Evolutionary conservation across 2,888 invertebrate species (phyloP), one percentile per base, ranked within the genome.

Genomic region (Tiliacea citrago): DNA sequence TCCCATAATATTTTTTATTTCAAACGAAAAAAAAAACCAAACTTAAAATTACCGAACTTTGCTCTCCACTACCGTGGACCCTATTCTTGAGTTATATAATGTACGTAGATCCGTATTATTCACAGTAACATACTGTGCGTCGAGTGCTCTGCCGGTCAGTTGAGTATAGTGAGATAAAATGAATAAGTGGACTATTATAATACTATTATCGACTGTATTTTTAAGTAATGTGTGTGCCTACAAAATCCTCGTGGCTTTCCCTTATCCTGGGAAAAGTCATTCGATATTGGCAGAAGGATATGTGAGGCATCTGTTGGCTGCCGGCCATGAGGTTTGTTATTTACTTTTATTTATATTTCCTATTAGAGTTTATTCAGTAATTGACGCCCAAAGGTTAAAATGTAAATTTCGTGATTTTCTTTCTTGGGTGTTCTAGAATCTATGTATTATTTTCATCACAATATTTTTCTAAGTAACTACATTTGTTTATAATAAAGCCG

Each of bases 241-340:
- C 53, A 92, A 89, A 78, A 85, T 92, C 39, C 81, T 92, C 12
- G 85, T 91, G 24, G 87, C 89, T 24, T 91, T 91, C 24, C 90
- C 92, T 0, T 79, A 88, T 47, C 89, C 91, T 0, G 87, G 86
- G 0, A 88, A 81, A 71, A 92, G 92, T 70, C 91, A 92, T 58
- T 75, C 81, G 0, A 91, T 88, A 53, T 79, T 92, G 45, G 92
- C 88, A 21, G 82, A 88, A 29, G 92, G 90, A n/a, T 88, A 85
- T 53, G 90, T 91, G 6, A 86, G 82, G 16, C 84, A 88, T 84
- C 80, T 92, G 6, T 42, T 91, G 49, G 81, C 86, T 0, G 91
- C 91, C 71, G 92, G 91, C 1, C 91, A 92, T 85, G 88, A 92
- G 87, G 92, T 92, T 24, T 13, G 66, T 77, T 21, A 9, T 7